phyloP scores from a whole-genome alignment of 1,140 invertebrate species.

The Tribolium madens region DNA sequence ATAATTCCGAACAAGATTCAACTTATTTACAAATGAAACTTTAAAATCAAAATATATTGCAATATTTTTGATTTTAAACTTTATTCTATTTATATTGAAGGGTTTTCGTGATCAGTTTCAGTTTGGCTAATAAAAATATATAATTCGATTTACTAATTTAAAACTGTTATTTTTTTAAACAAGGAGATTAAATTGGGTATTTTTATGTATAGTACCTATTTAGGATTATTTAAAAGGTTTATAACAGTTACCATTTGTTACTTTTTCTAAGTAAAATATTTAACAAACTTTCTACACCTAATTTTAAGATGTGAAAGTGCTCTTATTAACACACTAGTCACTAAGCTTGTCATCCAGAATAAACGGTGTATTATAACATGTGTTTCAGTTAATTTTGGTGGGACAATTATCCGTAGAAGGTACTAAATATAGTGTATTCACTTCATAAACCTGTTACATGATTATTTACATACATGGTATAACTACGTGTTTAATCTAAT shows the following conservation, averaged over 20 bases:
- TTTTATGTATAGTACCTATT: background rate
- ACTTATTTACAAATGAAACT: too few species aligned
- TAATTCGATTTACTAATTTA: background rate
- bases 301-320: slow-evolving; percentile 45
- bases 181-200: background rate
- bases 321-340: slow-evolving; percentile 51
- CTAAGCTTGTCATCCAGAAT: slow-evolving; percentile 24
- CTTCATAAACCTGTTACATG: slow-evolving; percentile 50
- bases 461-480: slow-evolving; percentile 48
- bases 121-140: too few species aligned
- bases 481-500: slow-evolving; percentile 40
- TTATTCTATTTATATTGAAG: too few species aligned
- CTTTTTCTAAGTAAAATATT: slow-evolving; percentile 18
- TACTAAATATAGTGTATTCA: slow-evolving; percentile 53
- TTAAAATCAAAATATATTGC: too few species aligned
- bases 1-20: background rate
- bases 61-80: too few species aligned
- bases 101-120: too few species aligned
- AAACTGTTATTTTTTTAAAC: background rate
- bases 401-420: background rate
- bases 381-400: background rate
- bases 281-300: background rate
- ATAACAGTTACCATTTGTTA: slow-evolving; percentile 3
- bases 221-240: background rate
- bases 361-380: background rate